Conservation (phyloP, 2,797 vertebrate species). For the Ctenosaura bakeri region DNA sequence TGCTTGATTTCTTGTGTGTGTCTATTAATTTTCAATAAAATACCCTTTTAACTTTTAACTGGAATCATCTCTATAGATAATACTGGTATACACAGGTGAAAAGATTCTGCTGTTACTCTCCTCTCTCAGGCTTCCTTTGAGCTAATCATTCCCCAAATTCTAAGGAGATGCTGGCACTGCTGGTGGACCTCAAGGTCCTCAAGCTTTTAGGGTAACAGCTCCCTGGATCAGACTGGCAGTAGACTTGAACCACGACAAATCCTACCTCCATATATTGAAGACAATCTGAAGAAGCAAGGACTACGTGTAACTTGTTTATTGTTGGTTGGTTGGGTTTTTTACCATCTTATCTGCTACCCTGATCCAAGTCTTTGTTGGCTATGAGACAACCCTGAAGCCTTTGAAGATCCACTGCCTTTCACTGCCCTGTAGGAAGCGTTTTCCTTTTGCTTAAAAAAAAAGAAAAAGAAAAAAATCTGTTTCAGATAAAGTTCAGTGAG, state of each 20-base stretch:
- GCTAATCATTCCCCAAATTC: too few species aligned
- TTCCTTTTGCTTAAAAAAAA: slow-evolving; percentile 53
- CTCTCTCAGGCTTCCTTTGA: too few species aligned
- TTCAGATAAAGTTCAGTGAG: slow-evolving; percentile 35
- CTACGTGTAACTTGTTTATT: not conserved
- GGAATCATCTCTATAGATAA: too few species aligned
- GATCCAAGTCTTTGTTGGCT: slow-evolving; percentile 57
- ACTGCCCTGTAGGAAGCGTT: slow-evolving; percentile 62
- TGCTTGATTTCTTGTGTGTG: too few species aligned
- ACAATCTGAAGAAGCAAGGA: slow-evolving; percentile 46
- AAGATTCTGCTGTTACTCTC: too few species aligned
- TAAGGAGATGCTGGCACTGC: too few species aligned
- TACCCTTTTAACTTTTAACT: too few species aligned
- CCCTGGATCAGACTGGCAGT: slow-evolving; percentile 4
- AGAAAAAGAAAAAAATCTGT: not conserved
- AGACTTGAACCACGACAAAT: not conserved
- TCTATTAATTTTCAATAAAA: too few species aligned
- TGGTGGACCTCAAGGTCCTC: too few species aligned
- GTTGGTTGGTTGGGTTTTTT: too few species aligned
- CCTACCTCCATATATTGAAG: slow-evolving; percentile 44
- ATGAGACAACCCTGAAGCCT: slow-evolving; percentile 55
- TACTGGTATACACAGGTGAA: too few species aligned
- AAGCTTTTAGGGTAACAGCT: too few species aligned
- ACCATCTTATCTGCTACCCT: slow-evolving; percentile 40
- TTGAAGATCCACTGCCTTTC: slow-evolving; percentile 44